Conservation (phyloP, 1,140 invertebrate genomes). For the Caerostris extrusa region DNA sequence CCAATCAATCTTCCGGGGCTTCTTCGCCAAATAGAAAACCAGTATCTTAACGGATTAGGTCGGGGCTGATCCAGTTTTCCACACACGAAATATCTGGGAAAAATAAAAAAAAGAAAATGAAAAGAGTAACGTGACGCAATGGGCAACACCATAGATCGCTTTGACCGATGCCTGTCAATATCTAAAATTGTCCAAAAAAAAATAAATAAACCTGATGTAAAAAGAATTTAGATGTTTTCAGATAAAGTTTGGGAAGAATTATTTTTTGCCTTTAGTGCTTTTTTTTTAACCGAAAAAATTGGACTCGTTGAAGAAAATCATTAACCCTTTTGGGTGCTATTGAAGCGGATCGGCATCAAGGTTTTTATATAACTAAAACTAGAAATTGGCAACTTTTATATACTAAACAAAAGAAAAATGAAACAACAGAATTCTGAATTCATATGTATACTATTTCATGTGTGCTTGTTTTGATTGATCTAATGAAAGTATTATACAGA, state of each 20-base stretch:
- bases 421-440: too few relatives aligned
- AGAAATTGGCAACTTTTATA: too few relatives aligned
- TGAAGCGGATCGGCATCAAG: not conserved
- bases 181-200: not conserved
- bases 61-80: constrained; percentile 27
- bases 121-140: not conserved
- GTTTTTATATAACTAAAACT: too few relatives aligned
- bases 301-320: not conserved
- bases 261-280: not conserved
- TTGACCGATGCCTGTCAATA: constrained; percentile 52
- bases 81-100: not conserved
- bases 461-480: too few relatives aligned
- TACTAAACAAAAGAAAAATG: too few relatives aligned
- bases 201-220: not conserved
- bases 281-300: constrained; percentile 1
- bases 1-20: constrained; percentile 49
- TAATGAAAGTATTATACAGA: too few relatives aligned
- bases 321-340: not conserved
- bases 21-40: constrained; percentile 51
- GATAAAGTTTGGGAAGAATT: not conserved
- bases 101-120: not conserved
- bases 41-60: constrained; percentile 48
- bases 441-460: too few relatives aligned
- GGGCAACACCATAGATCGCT: not conserved
- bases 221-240: not conserved